Conservation (phyloP, 2,113 vertebrate species). For the Silurus glanis region DNA sequence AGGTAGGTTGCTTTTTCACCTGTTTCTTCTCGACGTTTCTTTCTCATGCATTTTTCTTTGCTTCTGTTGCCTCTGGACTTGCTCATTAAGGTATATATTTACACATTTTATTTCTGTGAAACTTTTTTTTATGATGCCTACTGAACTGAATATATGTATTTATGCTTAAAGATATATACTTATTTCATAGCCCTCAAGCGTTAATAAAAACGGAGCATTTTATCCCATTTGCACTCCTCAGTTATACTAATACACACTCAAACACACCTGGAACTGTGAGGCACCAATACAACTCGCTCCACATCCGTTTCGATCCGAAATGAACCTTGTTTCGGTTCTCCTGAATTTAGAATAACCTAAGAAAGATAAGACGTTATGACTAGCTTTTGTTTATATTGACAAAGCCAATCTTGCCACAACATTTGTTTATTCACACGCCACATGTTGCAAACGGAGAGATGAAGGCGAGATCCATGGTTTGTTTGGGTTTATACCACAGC, state of each 20-base stretch:
- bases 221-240: too few relatives aligned
- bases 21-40: not conserved
- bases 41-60: not conserved
- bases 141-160: not conserved
- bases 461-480: not conserved
- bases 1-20: not conserved
- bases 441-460: not conserved
- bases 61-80: not conserved
- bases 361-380: not conserved
- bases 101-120: not conserved
- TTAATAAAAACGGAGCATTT: not conserved
- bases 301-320: not conserved
- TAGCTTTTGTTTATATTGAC: not conserved
- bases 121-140: not conserved
- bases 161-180: not conserved
- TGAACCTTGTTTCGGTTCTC: not conserved
- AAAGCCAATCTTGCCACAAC: not conserved
- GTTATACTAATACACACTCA: not conserved
- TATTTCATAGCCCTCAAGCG: not conserved
- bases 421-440: not conserved
- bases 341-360: not conserved
- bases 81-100: too few relatives aligned
- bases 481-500: not conserved
- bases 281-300: not conserved
- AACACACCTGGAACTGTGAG: not conserved